These are phyloP conservation scores for Zaprionus africanus DNA, from an alignment of 1,140 invertebrate genomes.

Conservation along the genomic window DNA sequence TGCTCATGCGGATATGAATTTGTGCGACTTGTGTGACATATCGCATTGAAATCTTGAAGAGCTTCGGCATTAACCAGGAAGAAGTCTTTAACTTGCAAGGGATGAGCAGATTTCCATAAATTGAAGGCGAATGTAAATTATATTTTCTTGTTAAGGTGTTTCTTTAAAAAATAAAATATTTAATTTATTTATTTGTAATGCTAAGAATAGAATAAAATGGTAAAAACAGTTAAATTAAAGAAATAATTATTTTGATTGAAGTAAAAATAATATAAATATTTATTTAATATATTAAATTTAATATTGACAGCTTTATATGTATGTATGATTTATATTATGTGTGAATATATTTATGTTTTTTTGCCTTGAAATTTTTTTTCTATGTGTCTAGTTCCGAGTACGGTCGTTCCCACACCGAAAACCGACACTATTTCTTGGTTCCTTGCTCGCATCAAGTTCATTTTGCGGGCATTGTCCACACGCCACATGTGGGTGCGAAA, in stretches of 20 bases:
- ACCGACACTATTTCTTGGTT: not conserved
- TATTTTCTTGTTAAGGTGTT: too few relatives aligned
- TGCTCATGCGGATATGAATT: not conserved
- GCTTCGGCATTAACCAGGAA: not conserved
- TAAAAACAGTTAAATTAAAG: too few relatives aligned
- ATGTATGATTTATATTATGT: too few relatives aligned
- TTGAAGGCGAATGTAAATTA: too few relatives aligned
- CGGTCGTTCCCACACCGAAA: not conserved
- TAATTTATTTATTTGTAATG: too few relatives aligned
- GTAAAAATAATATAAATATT: too few relatives aligned
- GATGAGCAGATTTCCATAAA: not conserved
- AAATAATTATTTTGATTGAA: too few relatives aligned
- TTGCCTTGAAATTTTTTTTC: not conserved
- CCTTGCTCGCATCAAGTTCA: conserved; percentile 25
- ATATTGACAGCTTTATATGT: too few relatives aligned
- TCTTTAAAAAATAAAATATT: too few relatives aligned
- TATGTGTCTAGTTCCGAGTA: not conserved
- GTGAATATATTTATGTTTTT: not conserved
- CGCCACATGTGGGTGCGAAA: conserved; percentile 24
- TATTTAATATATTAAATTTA: too few relatives aligned
- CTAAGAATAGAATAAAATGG: too few relatives aligned
- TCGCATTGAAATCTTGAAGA: not conserved
- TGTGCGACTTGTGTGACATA: not conserved
- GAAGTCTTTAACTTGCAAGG: not conserved
- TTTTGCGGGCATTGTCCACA: conserved; percentile 34